phyloP scores from a whole-genome alignment of 92 coral and sea anemone genomes.

The Pocillopora grandis region DNA sequence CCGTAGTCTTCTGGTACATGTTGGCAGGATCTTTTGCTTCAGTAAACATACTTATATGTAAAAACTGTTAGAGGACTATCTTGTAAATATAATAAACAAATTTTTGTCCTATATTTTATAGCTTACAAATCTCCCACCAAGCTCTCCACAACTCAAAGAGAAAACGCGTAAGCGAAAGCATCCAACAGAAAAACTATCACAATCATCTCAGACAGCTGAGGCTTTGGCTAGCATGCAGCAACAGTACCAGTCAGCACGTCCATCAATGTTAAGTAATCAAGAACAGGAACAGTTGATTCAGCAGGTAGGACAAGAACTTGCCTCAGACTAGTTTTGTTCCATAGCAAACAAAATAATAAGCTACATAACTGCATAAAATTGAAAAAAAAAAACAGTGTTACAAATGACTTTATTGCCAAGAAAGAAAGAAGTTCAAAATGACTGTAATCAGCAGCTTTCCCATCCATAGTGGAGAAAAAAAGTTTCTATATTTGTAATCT shows the following conservation, averaged over 20 bases:
- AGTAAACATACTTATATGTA: background rate
- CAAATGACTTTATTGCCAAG: too few relatives aligned
- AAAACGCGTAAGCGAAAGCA: slow-evolving; percentile 74
- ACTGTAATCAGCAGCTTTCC: too few relatives aligned
- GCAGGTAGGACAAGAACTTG: slow-evolving; percentile 15
- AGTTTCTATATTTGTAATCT: too few relatives aligned
- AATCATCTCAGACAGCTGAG: slow-evolving; percentile 75
- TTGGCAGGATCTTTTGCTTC: too few relatives aligned
- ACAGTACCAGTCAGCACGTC: slow-evolving; percentile 25
- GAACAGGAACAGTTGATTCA: slow-evolving; percentile 55
- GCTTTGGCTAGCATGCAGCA: slow-evolving; percentile 85
- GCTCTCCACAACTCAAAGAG: slow-evolving; percentile 61
- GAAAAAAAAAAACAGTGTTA: too few relatives aligned
- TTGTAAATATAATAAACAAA: background rate
- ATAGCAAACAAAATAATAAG: too few relatives aligned
- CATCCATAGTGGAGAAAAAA: too few relatives aligned
- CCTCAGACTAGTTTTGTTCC: background rate
- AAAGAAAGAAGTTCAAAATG: too few relatives aligned
- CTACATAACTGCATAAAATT: too few relatives aligned
- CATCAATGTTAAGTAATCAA: slow-evolving; percentile 19
- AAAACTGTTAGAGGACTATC: background rate
- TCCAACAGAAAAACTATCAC: slow-evolving; percentile 61
- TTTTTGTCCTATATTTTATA: slow-evolving; percentile 5
- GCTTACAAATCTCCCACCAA: slow-evolving; percentile 76
- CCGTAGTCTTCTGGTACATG: too few relatives aligned